phyloP scores from a whole-genome alignment of 2,888 invertebrate species.

The Catocala nupta region DNA sequence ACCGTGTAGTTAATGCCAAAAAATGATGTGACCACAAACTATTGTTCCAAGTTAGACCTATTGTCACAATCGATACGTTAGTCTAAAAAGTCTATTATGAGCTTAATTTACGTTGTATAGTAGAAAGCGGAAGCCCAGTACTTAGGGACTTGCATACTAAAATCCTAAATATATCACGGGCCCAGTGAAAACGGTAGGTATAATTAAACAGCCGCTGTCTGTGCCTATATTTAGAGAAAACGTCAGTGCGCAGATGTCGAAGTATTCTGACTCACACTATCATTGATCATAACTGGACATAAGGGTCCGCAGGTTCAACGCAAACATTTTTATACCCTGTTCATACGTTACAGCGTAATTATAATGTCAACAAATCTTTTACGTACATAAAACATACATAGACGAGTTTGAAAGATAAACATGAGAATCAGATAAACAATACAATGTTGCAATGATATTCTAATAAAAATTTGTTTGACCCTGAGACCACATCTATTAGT shows the following conservation, averaged over 20 bases:
- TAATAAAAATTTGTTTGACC: constrained; percentile 32
- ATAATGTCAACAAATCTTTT: neutral
- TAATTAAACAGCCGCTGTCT: constrained; percentile 61
- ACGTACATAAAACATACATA: neutral
- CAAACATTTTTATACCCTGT: neutral
- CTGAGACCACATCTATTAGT: constrained; percentile 18
- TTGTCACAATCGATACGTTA: too few species aligned
- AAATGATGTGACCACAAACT: too few species aligned
- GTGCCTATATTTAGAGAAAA: constrained; percentile 69
- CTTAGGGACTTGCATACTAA: constrained; percentile 27
- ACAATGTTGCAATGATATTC: constrained; percentile 12
- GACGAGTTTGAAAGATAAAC: constrained; percentile 13
- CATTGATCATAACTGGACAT: constrained; percentile 52
- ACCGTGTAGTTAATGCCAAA: too few species aligned
- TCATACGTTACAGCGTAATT: neutral
- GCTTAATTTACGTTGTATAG: neutral
- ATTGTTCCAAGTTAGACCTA: too few species aligned
- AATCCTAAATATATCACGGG: constrained; percentile 43
- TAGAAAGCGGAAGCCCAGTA: constrained; percentile 31
- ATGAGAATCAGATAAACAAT: constrained; percentile 44
- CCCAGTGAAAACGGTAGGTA: constrained; percentile 46
- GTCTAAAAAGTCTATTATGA: too few species aligned
- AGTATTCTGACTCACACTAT: constrained; percentile 65
- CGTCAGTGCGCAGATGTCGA: constrained; percentile 64
- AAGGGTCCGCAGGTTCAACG: constrained; percentile 30